Conservation (phyloP, 2,113 vertebrate genomes). For the Pheucticus melanocephalus region DNA sequence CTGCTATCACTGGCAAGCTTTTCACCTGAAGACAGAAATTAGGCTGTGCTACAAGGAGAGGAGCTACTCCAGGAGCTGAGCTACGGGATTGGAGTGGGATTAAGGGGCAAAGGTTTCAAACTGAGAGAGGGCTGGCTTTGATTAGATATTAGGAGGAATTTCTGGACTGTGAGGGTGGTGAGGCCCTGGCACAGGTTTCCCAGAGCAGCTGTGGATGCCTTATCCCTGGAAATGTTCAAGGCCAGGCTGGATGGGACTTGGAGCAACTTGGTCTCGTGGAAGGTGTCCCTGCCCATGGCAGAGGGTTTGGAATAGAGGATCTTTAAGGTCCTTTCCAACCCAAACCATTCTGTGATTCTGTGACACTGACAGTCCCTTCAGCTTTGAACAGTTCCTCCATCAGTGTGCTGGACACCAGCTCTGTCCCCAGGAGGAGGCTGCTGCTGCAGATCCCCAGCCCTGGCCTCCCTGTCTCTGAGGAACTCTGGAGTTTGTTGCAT, state of each 20-base stretch:
- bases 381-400: neutral
- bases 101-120: neutral
- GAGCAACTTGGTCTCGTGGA: accelerated
- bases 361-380: neutral
- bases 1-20: accelerated
- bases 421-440: neutral
- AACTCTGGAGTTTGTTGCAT: accelerated
- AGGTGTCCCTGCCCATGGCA: neutral
- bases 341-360: neutral
- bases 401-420: neutral
- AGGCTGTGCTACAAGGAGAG: neutral
- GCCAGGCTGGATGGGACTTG: accelerated
- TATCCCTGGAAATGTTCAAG: neutral
- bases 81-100: neutral
- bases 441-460: neutral
- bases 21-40: neutral
- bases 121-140: neutral
- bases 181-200: neutral
- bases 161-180: neutral
- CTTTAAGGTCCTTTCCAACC: neutral
- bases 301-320: neutral
- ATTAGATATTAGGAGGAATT: neutral
- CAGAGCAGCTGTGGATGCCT: neutral
- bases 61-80: neutral
- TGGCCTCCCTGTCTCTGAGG: neutral